These are phyloP conservation scores for Turdus rufiventris DNA, from an alignment of 2,113 vertebrate species.

Conservation along the genomic window DNA sequence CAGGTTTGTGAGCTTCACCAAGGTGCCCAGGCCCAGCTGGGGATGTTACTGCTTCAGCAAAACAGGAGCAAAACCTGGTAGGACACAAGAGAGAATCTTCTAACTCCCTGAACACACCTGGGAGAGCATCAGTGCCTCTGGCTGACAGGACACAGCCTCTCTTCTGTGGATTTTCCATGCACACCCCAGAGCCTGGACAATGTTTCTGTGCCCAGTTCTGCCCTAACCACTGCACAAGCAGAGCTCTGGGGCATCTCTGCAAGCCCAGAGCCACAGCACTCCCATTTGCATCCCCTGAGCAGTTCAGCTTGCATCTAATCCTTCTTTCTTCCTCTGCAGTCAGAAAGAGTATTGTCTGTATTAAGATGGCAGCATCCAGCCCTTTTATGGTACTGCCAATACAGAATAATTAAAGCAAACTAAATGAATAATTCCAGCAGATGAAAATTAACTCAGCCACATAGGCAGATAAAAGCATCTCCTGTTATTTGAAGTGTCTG, in stretches of 20 bases:
- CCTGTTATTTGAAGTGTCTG: conserved; percentile 48
- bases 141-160: not conserved
- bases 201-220: not conserved
- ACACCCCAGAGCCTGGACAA: not conserved
- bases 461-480: conserved; percentile 56
- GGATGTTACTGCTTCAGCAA: not conserved
- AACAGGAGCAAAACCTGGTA: not conserved
- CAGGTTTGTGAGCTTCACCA: not conserved
- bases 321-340: not conserved
- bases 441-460: conserved; percentile 62
- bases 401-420: conserved; percentile 56
- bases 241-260: not conserved
- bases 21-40: not conserved
- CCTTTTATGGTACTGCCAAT: not conserved
- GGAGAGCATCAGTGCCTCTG: not conserved
- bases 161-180: not conserved
- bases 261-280: not conserved
- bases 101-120: not conserved
- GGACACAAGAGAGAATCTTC: not conserved
- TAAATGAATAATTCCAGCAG: conserved; percentile 50
- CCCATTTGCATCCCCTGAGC: not conserved
- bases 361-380: not conserved
- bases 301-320: not conserved
- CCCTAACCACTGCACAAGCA: not conserved
- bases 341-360: not conserved